Evolutionary conservation across 2,797 vertebrate species (phyloP).

Genomic region (Oreonectes daqikongensis): DNA sequence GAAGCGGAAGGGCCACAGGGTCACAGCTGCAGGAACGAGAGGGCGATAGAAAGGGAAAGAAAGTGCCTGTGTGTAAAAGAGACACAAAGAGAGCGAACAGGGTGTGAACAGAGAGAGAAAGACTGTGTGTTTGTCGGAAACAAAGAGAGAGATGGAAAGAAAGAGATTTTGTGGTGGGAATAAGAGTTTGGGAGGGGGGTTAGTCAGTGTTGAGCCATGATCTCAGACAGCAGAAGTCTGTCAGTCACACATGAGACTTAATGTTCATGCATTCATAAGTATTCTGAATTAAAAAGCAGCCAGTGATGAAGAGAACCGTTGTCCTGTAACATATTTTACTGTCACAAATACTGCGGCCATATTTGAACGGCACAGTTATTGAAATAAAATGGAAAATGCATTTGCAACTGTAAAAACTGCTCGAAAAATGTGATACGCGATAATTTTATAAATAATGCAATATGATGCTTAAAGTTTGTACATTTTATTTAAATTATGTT

Average conservation of each 20-base stretch:
- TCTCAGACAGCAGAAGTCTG: slow-evolving; percentile 63
- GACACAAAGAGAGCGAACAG: slow-evolving; percentile 47
- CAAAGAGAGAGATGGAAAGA: slow-evolving; percentile 31
- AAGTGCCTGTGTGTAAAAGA: slow-evolving; percentile 39
- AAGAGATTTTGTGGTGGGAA: slow-evolving; percentile 38
- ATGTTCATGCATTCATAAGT: slow-evolving; percentile 55
- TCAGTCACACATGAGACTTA: slow-evolving; percentile 62
- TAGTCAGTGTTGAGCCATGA: slow-evolving; percentile 58
- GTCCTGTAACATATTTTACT: slow-evolving; percentile 40
- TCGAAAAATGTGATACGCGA: no score
- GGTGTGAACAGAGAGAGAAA: slow-evolving; percentile 44
- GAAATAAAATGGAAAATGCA: neutral
- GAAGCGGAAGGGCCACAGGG: slow-evolving; percentile 63
- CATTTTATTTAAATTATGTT: no score
- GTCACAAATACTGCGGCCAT: no score
- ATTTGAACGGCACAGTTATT: no score
- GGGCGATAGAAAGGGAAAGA: slow-evolving; percentile 50
- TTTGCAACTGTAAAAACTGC: neutral
- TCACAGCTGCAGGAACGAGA: slow-evolving; percentile 60
- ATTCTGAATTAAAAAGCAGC: slow-evolving; percentile 37
- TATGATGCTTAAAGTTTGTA: no score
- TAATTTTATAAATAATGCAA: no score
- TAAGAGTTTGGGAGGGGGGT: slow-evolving; percentile 56
- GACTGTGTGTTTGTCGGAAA: slow-evolving; percentile 32
- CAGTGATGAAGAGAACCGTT: slow-evolving; percentile 44